Base-by-base conservation (phyloP, 1,140 invertebrate species). In the Pachypeltis micranthus region DNA sequence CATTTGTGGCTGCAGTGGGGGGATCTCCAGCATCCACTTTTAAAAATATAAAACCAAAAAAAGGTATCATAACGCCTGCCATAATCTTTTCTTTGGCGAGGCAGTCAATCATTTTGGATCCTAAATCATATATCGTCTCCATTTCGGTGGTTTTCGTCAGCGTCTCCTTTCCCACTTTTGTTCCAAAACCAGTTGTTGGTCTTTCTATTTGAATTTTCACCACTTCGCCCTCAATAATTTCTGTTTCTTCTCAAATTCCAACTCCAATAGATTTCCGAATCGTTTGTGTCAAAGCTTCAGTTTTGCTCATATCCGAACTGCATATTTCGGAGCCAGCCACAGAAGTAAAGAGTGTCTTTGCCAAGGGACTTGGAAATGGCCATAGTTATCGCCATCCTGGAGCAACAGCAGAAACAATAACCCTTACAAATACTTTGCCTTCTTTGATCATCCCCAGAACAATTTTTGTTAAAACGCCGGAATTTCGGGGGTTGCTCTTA, bases 281-380 rank as follows among this genome's bases (percentile, higher is more conserved):
- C 0, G 96, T 90, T 75, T 99, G 96, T 7, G 93, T 98, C 0
- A 99, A 75, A 4, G 95, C 95, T 78, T 99, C 97, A 0, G 96
- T 98, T 79, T 99, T 99, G 72, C 93, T 93, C 92, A 99, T 97
- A 77, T 99, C 96, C 63, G 99, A 74, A 0, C 95, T 98, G 74
- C 94, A 99, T 62, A 99, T 96, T 79, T 99, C 96, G 23, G 93
- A 97, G 16, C 93, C 96, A 64, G 93, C 90, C 84, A 99, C 98
- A 61, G 92, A 91, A 1, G 95, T 98, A 72, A 99, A 99, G 96
- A 7, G 96, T 98, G 72, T 98, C 95, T 21, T 83, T 79, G 1
- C 96, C 95, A 7, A 99, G 75, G 1, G 95, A 89, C 72, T 98
- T 91, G 0, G 96, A 93, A 72, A 99, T 83, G 4, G 86, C 96